Evolutionary conservation across 2,113 vertebrate genomes (phyloP).

Genomic region (Grammomys surdaster): DNA sequence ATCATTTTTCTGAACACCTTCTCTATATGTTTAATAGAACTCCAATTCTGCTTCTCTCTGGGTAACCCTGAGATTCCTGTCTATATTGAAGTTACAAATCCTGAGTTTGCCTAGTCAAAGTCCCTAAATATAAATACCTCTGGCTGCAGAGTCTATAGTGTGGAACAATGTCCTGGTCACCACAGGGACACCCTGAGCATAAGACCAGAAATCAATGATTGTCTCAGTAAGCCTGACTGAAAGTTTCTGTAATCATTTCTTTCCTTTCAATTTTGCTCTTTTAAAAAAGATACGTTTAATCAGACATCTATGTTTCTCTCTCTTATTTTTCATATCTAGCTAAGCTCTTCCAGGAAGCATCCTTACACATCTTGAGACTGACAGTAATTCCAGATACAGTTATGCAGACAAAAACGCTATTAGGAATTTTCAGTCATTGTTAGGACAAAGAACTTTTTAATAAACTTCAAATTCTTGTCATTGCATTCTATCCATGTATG

Average conservation of each 20-base stretch:
- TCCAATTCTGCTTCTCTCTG: not conserved
- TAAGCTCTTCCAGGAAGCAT: constrained; percentile 25
- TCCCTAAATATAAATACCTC: not conserved
- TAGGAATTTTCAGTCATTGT: not conserved
- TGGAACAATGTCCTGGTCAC: not conserved
- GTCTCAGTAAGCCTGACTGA: rapidly evolving
- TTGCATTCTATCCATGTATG: not conserved
- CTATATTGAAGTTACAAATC: not conserved
- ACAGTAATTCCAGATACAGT: constrained; percentile 15
- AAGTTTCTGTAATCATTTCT: not conserved
- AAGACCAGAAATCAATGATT: not conserved
- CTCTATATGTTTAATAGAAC: not conserved
- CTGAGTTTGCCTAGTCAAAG: not conserved
- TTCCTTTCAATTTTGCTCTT: not conserved
- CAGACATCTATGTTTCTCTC: not conserved
- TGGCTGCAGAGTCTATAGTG: not conserved
- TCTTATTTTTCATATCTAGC: constrained; percentile 40
- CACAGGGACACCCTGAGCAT: not conserved
- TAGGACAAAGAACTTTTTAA: not conserved
- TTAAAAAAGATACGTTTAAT: not conserved
- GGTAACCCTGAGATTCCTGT: not conserved
- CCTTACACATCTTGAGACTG: constrained; percentile 33
- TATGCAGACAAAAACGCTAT: constrained; percentile 23
- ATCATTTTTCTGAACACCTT: not conserved
- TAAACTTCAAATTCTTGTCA: not conserved